A percentile compares a stretch with the other conserved stretches of the same genome.
Conservation (phyloP, 2,797 vertebrate species). For the Odontamblyopus lacepedii region DNA sequence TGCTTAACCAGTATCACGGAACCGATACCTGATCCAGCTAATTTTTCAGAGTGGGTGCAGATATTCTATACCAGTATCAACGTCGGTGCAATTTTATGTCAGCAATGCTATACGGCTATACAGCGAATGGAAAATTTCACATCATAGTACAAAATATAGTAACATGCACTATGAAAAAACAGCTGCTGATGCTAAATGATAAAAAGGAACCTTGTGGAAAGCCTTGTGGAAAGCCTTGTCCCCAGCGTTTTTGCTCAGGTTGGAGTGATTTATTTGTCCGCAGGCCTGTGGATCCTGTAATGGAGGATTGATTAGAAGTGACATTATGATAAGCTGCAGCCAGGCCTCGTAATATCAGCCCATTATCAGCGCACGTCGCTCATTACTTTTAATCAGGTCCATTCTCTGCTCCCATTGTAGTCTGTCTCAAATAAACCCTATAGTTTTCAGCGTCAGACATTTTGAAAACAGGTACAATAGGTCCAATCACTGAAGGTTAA, state of each 20-base stretch:
- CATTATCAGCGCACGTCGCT: constrained; percentile 29
- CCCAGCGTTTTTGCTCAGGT: constrained; percentile 10
- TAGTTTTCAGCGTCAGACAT: background rate
- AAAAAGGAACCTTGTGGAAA: background rate
- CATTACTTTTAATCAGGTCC: constrained; percentile 32
- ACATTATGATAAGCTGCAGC: constrained; percentile 34
- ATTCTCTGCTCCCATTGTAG: constrained; percentile 11
- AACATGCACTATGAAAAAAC: background rate
- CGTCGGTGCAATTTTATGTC: no score
- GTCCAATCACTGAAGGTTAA: background rate
- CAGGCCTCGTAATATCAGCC: constrained; percentile 31
- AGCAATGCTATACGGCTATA: background rate
- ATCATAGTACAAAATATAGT: background rate
- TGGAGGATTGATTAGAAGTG: constrained; percentile 28
- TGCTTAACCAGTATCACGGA: no score
- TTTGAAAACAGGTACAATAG: background rate
- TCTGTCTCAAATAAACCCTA: background rate
- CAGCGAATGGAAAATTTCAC: background rate
- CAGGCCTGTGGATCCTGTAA: constrained; percentile 11
- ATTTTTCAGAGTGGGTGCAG: no score
- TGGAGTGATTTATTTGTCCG: constrained; percentile 15
- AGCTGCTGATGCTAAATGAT: background rate
- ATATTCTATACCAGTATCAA: no score
- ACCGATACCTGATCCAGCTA: no score
- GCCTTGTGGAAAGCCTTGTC: background rate